phyloP scores from a whole-genome alignment of 2,113 vertebrate species.

The Coregonus clupeaformis region DNA sequence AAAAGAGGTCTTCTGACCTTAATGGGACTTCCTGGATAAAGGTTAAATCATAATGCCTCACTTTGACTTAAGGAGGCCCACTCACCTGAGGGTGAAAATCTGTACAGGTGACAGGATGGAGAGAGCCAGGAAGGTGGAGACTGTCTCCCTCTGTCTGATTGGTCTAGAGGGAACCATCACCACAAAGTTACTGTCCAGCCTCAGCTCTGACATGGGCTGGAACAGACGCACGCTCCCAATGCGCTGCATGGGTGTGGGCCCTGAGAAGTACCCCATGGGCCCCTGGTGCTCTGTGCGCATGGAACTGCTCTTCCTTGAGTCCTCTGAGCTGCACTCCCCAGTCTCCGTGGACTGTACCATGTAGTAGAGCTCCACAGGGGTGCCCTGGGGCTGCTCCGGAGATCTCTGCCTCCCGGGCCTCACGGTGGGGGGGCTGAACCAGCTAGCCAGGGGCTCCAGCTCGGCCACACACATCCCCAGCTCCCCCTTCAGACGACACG shows the following conservation, averaged over 20 bases:
- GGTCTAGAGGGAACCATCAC: slow-evolving; percentile 87
- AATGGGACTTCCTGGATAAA: too few species aligned
- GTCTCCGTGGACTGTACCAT: slow-evolving; percentile 74
- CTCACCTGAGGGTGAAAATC: slow-evolving; percentile 89
- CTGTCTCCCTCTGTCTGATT: slow-evolving; percentile 83
- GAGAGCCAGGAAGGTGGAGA: slow-evolving; percentile 80
- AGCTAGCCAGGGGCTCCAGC: slow-evolving; percentile 82
- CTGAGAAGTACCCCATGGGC: slow-evolving; percentile 67
- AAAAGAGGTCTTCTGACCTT: too few species aligned
- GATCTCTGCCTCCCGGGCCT: slow-evolving; percentile 78
- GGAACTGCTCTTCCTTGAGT: slow-evolving; percentile 75
- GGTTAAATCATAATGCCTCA: not conserved
- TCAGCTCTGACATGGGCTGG: slow-evolving; percentile 78
- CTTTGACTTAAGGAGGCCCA: not conserved
- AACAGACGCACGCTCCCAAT: slow-evolving; percentile 84
- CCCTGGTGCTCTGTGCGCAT: slow-evolving; percentile 73
- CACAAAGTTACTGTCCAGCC: slow-evolving; percentile 82
- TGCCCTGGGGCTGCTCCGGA: slow-evolving; percentile 73
- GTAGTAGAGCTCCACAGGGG: slow-evolving; percentile 91
- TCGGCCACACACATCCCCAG: slow-evolving; percentile 88
- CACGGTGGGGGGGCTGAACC: slow-evolving; percentile 80
- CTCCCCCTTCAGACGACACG: slow-evolving; percentile 81
- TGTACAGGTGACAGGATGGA: slow-evolving; percentile 82
- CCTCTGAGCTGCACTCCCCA: slow-evolving; percentile 79
- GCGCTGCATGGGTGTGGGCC: slow-evolving; percentile 80